Percentiles rank a stretch among this genome's conserved stretches.
phyloP scores from a whole-genome alignment of 1,140 invertebrate species.

The Sycobia sp. region DNA sequence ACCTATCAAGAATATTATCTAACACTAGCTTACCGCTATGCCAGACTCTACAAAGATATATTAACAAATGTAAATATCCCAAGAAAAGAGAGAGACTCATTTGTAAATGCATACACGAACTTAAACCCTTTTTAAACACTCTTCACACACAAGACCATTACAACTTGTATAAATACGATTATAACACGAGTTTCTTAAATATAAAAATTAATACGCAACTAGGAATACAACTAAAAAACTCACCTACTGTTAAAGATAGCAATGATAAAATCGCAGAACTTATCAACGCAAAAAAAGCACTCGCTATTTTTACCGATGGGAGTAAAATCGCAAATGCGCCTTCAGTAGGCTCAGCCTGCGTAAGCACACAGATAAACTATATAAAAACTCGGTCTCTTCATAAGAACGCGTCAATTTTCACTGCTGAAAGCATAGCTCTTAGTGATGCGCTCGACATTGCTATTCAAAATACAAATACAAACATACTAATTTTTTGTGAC shows the following conservation, averaged over 20 bases:
- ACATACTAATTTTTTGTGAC: neutral
- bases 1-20: neutral
- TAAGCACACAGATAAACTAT: neutral
- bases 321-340: neutral
- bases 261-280: too few species aligned
- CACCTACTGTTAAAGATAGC: too few species aligned
- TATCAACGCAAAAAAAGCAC: neutral
- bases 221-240: too few species aligned
- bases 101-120: too few species aligned
- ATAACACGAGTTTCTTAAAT: too few species aligned
- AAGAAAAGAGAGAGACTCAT: too few species aligned
- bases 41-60: too few species aligned
- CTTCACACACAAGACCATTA: too few species aligned
- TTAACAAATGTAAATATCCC: too few species aligned
- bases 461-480: neutral
- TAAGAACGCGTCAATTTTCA: neutral
- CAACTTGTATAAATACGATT: too few species aligned
- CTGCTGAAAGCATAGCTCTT: neutral
- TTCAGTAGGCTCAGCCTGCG: neutral
- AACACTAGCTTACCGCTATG: neutral
- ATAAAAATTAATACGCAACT: too few species aligned
- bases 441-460: neutral
- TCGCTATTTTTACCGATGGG: neutral
- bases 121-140: too few species aligned
- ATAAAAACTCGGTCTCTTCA: neutral